Evolutionary conservation across 2,113 vertebrate genomes (phyloP), one percentile per base, ranked within the genome.

Genomic region (Dromiciops gliroides): DNA sequence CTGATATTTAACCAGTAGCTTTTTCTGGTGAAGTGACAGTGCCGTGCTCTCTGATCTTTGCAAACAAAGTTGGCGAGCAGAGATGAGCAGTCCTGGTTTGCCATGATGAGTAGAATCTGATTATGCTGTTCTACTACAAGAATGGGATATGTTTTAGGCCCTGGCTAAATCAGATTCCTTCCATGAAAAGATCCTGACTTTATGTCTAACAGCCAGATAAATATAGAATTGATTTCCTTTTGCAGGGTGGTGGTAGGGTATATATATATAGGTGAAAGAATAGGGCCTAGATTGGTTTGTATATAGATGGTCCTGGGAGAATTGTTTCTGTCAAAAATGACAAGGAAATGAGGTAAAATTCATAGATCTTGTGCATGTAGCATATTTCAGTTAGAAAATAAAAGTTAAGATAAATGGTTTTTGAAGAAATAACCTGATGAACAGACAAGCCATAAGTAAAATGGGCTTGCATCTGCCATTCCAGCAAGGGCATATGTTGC

Each of bases 121-220:
- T 97, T 96, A 97, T 89, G 93, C 93, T 89, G 90, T 96, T 98
- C 96, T 95, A 92, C 95, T 3, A 93, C 95, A 93, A 89, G 19
- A 94, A 96, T 94, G 96, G 51, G 95, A 96, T 95, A 93, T 37
- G 60, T 98, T 97, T 98, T 96, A 93, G 96, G 96, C 97, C 92
- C 0, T 98, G 97, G 98, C 97, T 95, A 75, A 95, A 98, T 98
- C 98, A 97, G 96, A 97, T 97, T 98, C 97, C 98, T 98, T 98
- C 97, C 98, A 91, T 96, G 98, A 97, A 98, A 97, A 98, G 97
- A 95, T 97, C 95, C 96, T 90, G 97, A 98, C 97, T 98, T 93
- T 97, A 95, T 94, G 31, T 98, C 98, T 97, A 98, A 94, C 97
- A 90, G 95, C 83, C 96, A 97, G 97, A 97, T 97, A 98, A 98